Percentiles rank a stretch among this genome's conserved stretches.
These are phyloP conservation scores for Strongylocentrotus purpuratus DNA, from an alignment of 35 echinoderm and acorn worm species.

Conservation along the genomic window DNA sequence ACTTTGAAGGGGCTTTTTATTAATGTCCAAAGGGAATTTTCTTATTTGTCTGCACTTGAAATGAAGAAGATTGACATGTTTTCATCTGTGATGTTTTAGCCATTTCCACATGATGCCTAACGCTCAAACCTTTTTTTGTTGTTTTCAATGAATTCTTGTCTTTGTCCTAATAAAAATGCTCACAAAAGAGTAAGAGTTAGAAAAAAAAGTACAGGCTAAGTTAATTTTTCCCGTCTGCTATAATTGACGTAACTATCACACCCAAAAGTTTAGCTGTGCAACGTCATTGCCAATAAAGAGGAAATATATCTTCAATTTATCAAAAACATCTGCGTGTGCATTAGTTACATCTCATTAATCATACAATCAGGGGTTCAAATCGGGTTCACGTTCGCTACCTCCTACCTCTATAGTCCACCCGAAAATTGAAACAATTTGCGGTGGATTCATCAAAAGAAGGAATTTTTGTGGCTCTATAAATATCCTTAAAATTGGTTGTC, in stretches of 20 bases:
- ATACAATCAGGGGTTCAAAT: not conserved
- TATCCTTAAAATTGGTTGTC: not conserved
- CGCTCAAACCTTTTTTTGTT: too few species aligned
- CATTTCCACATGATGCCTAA: too few species aligned
- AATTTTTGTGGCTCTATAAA: not conserved
- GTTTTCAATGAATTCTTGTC: not conserved
- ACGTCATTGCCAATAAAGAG: conserved; percentile 3
- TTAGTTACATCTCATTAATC: conserved; percentile 34
- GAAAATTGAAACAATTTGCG: not conserved
- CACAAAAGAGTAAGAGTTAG: not conserved
- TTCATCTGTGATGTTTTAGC: too few species aligned
- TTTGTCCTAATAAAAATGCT: not conserved
- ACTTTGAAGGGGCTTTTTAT: not conserved
- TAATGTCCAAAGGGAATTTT: too few species aligned
- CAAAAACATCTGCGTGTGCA: conserved; percentile 38
- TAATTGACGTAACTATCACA: not conserved
- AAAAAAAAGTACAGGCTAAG: not conserved
- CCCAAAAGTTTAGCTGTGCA: not conserved
- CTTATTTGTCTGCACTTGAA: not conserved
- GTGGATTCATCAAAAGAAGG: not conserved
- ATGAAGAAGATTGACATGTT: too few species aligned
- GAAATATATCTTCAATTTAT: conserved; percentile 29
- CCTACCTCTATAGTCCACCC: not conserved
- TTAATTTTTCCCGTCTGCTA: not conserved
- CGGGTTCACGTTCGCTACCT: not conserved